Percentiles rank a stretch among this genome's conserved stretches.
Evolutionary conservation across 2,113 vertebrate genomes (phyloP).

Genomic region (Malaclemys terrapin): DNA sequence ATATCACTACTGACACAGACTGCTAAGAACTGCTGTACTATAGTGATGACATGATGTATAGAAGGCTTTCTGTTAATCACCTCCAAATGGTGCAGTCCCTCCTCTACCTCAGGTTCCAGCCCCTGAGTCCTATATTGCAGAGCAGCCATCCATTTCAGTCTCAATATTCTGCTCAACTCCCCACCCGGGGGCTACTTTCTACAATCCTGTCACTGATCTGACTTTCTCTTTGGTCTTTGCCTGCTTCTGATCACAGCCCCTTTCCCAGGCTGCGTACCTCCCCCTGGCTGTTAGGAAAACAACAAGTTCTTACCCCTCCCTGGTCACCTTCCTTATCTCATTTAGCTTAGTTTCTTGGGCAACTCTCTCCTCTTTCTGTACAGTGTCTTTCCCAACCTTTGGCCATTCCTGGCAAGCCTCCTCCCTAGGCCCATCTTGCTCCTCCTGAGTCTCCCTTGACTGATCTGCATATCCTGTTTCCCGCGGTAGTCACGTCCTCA

Average conservation of each 20-base stretch:
- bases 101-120: not conserved
- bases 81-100: not conserved
- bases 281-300: not conserved
- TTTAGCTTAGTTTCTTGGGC: not conserved
- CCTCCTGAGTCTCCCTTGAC: not conserved
- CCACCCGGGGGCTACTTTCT: not conserved
- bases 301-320: accelerated
- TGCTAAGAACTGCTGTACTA: not conserved
- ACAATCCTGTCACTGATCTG: not conserved
- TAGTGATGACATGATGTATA: not conserved
- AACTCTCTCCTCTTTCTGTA: not conserved
- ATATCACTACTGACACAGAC: not conserved
- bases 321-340: not conserved
- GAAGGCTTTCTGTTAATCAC: not conserved
- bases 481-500: not conserved
- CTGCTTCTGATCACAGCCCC: not conserved
- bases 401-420: not conserved
- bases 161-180: accelerated
- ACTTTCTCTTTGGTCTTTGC: not conserved
- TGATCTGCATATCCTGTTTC: not conserved
- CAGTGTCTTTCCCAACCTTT: not conserved
- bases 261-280: not conserved
- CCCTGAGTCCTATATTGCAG: not conserved
- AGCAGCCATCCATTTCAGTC: not conserved
- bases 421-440: accelerated